These are phyloP conservation scores for Lacerta viridis DNA, from an alignment of 2,797 vertebrate genomes.

Conservation along the genomic window DNA sequence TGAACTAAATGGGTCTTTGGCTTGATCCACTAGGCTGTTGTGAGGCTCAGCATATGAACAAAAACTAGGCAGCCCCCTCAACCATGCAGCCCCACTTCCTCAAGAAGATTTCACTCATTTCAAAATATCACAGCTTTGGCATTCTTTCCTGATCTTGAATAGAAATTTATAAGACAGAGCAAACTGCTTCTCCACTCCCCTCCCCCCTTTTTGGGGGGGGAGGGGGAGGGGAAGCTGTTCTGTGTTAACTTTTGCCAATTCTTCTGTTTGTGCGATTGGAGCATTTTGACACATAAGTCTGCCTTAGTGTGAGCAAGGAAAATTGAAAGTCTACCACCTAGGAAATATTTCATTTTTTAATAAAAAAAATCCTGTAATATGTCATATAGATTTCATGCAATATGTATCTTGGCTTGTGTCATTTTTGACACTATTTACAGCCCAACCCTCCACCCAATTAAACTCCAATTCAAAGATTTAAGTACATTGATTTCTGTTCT, in stretches of 20 bases:
- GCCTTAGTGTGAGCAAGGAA: not conserved
- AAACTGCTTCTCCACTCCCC: not conserved
- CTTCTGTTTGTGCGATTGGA: not conserved
- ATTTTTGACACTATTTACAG: conserved; percentile 8
- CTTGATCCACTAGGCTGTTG: too few relatives aligned
- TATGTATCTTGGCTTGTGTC: not conserved
- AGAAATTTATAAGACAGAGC: not conserved
- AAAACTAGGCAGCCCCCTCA: not conserved
- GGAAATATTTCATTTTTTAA: not conserved
- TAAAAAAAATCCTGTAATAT: not conserved
- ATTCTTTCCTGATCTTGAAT: conserved; percentile 1
- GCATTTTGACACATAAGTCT: not conserved
- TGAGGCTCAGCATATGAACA: too few relatives aligned
- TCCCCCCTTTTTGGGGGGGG: too few relatives aligned
- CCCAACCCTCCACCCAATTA: not conserved
- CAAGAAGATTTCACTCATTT: not conserved
- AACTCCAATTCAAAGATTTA: not conserved
- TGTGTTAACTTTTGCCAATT: not conserved
- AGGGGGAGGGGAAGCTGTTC: not conserved
- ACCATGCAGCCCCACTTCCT: not conserved
- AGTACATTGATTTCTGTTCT: not conserved
- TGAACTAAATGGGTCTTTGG: too few relatives aligned
- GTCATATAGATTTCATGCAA: fast-evolving
- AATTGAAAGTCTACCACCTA: conserved; percentile 32
- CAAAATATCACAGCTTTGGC: not conserved